phyloP scores from a whole-genome alignment of 2,797 vertebrate species.

The Microtus agrestis region DNA sequence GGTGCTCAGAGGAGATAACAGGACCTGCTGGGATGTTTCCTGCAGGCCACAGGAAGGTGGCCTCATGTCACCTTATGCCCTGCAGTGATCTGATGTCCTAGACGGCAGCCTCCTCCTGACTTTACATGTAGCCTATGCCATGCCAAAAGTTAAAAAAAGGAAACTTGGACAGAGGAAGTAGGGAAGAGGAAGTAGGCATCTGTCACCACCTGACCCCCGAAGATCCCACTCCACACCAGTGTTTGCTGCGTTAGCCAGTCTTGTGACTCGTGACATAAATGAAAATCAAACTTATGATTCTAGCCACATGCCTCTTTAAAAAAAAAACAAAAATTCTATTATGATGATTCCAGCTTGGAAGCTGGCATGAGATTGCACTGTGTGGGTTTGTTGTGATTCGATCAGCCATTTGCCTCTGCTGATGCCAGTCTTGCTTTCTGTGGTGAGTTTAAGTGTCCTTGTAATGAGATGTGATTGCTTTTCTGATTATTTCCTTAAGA shows the following conservation, averaged over 20 bases:
- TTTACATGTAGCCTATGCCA: constrained; percentile 30
- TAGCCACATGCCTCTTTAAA: not conserved
- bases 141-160: not conserved
- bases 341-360: constrained; percentile 41
- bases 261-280: constrained; percentile 3
- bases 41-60: not conserved
- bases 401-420: not conserved
- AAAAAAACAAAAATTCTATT: not conserved
- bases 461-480: constrained; percentile 10
- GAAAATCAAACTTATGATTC: not conserved
- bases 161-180: constrained; percentile 53
- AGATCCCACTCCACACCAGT: not conserved
- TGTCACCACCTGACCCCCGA: not conserved
- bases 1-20: not conserved
- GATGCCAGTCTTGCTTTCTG: not conserved
- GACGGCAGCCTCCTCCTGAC: not conserved
- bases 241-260: not conserved
- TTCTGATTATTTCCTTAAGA: constrained; percentile 44
- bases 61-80: not conserved
- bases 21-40: not conserved
- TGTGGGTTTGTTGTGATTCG: constrained; percentile 8
- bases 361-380: not conserved
- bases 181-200: constrained; percentile 37
- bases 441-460: constrained; percentile 12
- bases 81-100: not conserved